Conservation (phyloP, 2,797 vertebrate species). For the Mycteria americana region DNA sequence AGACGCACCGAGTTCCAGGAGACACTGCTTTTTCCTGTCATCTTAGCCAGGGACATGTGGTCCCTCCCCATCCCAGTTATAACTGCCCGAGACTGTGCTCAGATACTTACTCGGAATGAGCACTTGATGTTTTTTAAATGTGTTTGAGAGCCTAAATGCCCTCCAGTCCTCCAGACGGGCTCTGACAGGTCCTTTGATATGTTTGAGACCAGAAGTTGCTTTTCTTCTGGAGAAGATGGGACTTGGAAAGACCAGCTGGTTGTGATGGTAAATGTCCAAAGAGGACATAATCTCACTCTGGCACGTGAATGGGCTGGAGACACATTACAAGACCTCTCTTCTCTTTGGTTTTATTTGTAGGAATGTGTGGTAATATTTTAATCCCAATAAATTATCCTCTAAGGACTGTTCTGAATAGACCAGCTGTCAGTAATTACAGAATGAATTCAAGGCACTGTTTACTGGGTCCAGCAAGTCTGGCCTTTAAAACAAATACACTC, state of each 20-base stretch:
- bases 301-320: background rate
- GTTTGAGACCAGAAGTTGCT: background rate
- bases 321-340: background rate
- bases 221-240: background rate
- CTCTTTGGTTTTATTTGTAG: constrained; percentile 11
- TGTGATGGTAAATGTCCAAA: background rate
- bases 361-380: background rate
- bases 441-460: constrained; percentile 16
- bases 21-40: background rate
- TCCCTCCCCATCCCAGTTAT: background rate
- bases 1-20: background rate
- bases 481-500: background rate
- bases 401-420: background rate
- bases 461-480: constrained; percentile 19
- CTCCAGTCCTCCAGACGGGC: background rate
- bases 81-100: background rate
- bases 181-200: background rate
- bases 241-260: background rate
- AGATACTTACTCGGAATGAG: background rate
- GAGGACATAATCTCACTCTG: background rate
- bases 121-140: background rate
- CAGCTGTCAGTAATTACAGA: constrained; percentile 32
- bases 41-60: background rate
- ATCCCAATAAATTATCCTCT: background rate
- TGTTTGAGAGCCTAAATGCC: background rate